Base-by-base conservation (phyloP, 2,888 invertebrate genomes). In the Plebejus anna region DNA sequence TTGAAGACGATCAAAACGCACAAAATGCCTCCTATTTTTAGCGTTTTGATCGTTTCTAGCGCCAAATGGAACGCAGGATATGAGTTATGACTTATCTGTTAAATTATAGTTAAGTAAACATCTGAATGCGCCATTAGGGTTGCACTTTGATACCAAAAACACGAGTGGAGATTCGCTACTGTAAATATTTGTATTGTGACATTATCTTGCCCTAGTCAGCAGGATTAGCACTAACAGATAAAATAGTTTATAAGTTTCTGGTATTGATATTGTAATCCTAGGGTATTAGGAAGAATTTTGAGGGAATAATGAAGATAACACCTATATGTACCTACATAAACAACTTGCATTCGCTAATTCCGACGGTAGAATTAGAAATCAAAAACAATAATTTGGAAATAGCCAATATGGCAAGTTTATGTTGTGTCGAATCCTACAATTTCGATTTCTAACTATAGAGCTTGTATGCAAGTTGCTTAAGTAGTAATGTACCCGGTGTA, bases 211-310 rank as follows among this genome's bases (percentile, higher is more conserved):
- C 13, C 66, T 66, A 66, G 66, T 66, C 66, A 66, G 22, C 66
- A 66, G 66, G 32, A 66, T 66, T 36, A 66, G 66, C 5, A 32
- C 66, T 66, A 66, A 36, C 36, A 66, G 66, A 32, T 66, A 66
- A 28, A 28, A 9, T 61, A 28, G 61, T 61, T 66, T 32, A 66
- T 66, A 66, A 36, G 66, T 66, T 66, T 36, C 32, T 66, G 61
- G 28, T 61, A 32, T 32, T 5, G 16, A 66, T 66, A 13, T 66
- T 36, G 16, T 66, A 66, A 66, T 66, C 66, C 66, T 66, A 1
- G 32, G 66, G 28, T 13, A 32, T 66, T 4, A 66, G 66, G 28
- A 61, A 61, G 61, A 61, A 3, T 28, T 61, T 28, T 61, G 11
- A 61, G 61, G 28, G 28, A 28, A 61, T 2, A 61, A 2, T 0